Evolutionary conservation across 92 coral and sea anemone species (phyloP).

Genomic region (Epizoanthus ramosus): DNA sequence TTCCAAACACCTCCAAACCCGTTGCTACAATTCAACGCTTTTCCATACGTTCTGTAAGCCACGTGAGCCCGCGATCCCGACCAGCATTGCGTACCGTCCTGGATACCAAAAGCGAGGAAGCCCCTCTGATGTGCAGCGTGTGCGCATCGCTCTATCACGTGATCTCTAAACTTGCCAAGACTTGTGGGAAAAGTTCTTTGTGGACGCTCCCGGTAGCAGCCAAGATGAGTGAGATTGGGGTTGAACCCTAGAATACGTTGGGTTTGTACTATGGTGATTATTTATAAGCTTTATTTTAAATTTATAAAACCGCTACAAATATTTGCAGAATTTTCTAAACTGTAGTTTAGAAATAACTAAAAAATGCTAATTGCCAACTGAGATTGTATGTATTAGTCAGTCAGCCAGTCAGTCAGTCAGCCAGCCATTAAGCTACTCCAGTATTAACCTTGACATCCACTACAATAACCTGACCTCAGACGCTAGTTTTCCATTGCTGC

Average conservation of each 20-base stretch:
- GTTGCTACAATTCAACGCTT: not conserved
- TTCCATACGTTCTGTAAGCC: not conserved
- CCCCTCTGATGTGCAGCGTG: constrained; percentile 8
- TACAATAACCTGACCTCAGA: too few relatives aligned
- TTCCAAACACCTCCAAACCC: not conserved
- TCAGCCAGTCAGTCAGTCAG: too few relatives aligned
- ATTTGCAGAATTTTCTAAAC: too few relatives aligned
- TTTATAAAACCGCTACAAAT: too few relatives aligned
- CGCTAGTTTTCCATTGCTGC: too few relatives aligned
- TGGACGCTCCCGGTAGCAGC: constrained; percentile 4
- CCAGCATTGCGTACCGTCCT: constrained; percentile 20
- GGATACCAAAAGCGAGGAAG: constrained; percentile 26
- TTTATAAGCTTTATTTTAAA: too few relatives aligned
- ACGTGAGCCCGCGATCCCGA: constrained; percentile 27
- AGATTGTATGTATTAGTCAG: too few relatives aligned
- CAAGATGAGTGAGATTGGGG: not conserved
- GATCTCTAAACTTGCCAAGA: not conserved
- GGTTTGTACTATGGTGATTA: too few relatives aligned
- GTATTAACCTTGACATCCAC: too few relatives aligned
- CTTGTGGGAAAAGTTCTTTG: not conserved
- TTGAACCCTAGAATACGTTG: not conserved
- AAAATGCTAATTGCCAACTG: too few relatives aligned
- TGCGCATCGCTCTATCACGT: not conserved
- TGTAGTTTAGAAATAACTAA: too few relatives aligned
- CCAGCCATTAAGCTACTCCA: too few relatives aligned